Percentiles rank a stretch among this genome's conserved stretches.
Evolutionary conservation across 2,888 invertebrate species (phyloP).

Genomic region (Pogonocherus hispidulus): DNA sequence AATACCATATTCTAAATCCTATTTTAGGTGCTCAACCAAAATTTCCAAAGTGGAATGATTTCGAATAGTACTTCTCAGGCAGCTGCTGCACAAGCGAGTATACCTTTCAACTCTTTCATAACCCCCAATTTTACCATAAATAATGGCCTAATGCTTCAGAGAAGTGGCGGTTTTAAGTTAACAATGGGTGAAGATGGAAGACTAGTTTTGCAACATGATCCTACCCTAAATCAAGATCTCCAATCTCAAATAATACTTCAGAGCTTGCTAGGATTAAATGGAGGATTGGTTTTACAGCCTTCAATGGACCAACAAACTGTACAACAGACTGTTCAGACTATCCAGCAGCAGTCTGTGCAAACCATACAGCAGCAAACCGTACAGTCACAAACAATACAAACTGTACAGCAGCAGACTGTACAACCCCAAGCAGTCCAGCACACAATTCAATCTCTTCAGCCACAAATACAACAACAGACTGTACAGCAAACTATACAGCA

Average conservation of each 20-base stretch:
- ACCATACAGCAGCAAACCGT: constrained; percentile 64
- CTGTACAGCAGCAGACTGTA: constrained; percentile 67
- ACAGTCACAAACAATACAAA: constrained; percentile 67
- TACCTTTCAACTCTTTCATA: constrained; percentile 64
- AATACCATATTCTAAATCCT: too few relatives aligned
- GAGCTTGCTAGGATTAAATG: constrained; percentile 66
- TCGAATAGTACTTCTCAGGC: constrained; percentile 59
- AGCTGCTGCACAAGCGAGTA: constrained; percentile 56
- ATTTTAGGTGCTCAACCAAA: constrained; percentile 65
- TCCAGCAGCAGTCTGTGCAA: constrained; percentile 68
- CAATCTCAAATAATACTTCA: constrained; percentile 68
- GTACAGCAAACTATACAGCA: constrained; percentile 65
- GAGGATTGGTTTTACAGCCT: constrained; percentile 65
- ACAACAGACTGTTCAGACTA: constrained; percentile 67
- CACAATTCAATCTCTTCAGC: constrained; percentile 63
- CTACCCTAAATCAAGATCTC: constrained; percentile 72
- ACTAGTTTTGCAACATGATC: constrained; percentile 77
- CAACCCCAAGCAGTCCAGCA: constrained; percentile 64
- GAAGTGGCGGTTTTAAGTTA: constrained; percentile 75
- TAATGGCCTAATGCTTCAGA: constrained; percentile 69
- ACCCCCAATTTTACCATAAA: constrained; percentile 66
- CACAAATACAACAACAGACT: constrained; percentile 65
- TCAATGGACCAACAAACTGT: constrained; percentile 67
- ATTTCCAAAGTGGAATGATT: constrained; percentile 65
- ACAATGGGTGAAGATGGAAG: constrained; percentile 79